Evolutionary conservation across 2,888 invertebrate genomes (phyloP).

Genomic region (Tetragonisca angustula): DNA sequence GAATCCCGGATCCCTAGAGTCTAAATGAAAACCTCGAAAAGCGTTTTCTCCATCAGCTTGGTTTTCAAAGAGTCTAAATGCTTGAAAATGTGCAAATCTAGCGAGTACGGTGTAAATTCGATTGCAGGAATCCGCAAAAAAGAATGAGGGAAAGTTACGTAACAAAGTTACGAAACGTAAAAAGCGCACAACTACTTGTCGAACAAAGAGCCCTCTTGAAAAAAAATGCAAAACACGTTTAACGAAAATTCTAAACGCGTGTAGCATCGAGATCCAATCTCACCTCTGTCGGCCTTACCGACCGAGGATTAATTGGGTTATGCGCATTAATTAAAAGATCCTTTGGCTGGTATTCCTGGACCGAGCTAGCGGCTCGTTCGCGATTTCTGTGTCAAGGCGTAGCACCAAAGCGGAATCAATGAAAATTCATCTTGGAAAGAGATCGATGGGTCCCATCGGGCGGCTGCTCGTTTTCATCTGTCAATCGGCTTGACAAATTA

Average conservation of each 20-base stretch:
- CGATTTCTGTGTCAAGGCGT: conserved; percentile 57
- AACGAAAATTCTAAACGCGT: neutral
- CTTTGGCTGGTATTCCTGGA: conserved; percentile 10
- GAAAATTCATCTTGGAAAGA: conserved; percentile 12
- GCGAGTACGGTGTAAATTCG: no score
- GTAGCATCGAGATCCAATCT: neutral
- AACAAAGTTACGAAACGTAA: no score
- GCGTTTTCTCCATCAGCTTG: no score
- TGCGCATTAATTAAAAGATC: conserved; percentile 44
- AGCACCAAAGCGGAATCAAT: conserved; percentile 21
- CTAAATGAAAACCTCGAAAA: no score
- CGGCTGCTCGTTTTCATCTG: conserved; percentile 8
- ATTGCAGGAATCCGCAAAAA: no score
- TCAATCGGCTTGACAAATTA: conserved; percentile 9
- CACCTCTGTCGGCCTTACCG: neutral
- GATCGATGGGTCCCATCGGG: conserved; percentile 1
- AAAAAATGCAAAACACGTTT: neutral
- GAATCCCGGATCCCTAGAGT: no score
- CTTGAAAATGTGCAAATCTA: no score
- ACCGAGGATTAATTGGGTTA: conserved; percentile 36
- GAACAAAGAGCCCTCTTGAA: no score
- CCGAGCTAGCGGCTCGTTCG: neutral
- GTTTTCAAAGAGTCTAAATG: no score
- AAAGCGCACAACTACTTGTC: no score
- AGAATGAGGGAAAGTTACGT: no score